A percentile compares a stretch with the other conserved stretches of the same genome.
Evolutionary conservation across 2,797 vertebrate species (phyloP).

Genomic region (Kryptopterus vitreolus): DNA sequence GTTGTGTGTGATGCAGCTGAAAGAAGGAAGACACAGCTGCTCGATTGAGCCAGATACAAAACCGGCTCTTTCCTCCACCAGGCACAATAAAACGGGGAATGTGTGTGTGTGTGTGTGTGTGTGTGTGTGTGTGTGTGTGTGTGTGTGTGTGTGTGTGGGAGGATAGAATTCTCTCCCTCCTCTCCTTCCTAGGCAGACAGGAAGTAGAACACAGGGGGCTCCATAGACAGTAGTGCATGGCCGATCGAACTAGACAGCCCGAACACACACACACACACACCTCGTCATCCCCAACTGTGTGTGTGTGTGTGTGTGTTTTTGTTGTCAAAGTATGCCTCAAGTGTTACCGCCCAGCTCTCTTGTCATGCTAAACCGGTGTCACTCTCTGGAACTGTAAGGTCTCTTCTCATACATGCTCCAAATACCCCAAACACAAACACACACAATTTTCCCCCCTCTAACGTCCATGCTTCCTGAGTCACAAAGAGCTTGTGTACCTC

Average conservation of each 20-base stretch:
- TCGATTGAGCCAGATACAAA: constrained; percentile 39
- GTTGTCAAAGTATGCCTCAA: constrained; percentile 68
- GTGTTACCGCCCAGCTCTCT: constrained; percentile 67
- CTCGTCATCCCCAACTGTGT: constrained; percentile 54
- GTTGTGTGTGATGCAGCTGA: constrained; percentile 56
- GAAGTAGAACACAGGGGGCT: constrained; percentile 67
- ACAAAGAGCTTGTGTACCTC: constrained; percentile 61
- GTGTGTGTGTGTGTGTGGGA: constrained; percentile 42
- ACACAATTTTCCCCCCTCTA: constrained; percentile 51
- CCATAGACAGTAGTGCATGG: constrained; percentile 66
- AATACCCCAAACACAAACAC: constrained; percentile 46
- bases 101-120: constrained; percentile 38
- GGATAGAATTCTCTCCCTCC: constrained; percentile 47
- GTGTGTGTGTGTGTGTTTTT: constrained; percentile 53
- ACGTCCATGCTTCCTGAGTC: constrained; percentile 61
- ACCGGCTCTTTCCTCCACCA: constrained; percentile 39
- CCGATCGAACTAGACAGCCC: constrained; percentile 66
- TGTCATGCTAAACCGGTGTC: constrained; percentile 76
- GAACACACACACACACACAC: constrained; percentile 69
- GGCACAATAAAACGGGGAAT: constrained; percentile 54
- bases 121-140: constrained; percentile 41
- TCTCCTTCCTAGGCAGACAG: constrained; percentile 59
- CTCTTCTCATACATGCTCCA: constrained; percentile 66
- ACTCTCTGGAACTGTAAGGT: constrained; percentile 74
- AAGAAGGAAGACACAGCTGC: constrained; percentile 50